A percentile compares a stretch with the other conserved stretches of the same genome.
Evolutionary conservation across 2,797 vertebrate species (phyloP).

Genomic region (Potorous gilbertii): DNA sequence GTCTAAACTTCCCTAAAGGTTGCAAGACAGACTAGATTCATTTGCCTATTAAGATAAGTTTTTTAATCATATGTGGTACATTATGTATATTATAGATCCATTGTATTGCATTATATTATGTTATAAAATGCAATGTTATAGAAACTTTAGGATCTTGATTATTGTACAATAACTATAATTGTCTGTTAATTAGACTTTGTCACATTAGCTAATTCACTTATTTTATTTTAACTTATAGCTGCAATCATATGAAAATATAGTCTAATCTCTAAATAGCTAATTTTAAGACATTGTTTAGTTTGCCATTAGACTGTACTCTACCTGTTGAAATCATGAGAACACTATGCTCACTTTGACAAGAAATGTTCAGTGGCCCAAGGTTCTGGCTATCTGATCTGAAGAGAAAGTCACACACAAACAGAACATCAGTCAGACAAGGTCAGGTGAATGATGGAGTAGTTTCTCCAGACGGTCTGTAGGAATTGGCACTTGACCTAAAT

Average conservation of each 20-base stretch:
- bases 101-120: neutral
- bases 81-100: neutral
- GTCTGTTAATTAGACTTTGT: neutral
- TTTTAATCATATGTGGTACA: neutral
- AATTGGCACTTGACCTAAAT: neutral
- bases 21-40: neutral
- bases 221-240: neutral
- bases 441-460: neutral
- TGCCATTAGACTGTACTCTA: too few relatives aligned
- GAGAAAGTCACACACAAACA: neutral
- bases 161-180: neutral
- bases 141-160: neutral
- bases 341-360: neutral
- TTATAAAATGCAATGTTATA: neutral
- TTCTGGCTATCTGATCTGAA: neutral
- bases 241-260: neutral
- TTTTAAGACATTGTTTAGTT: neutral
- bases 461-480: neutral
- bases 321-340: rapidly evolving
- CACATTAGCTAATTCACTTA: neutral
- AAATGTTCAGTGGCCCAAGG: neutral
- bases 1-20: neutral
- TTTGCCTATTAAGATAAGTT: neutral
- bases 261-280: neutral
- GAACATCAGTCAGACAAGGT: neutral